Conservation (phyloP, 2,113 vertebrate genomes). For the Mormyrus iriodes region DNA sequence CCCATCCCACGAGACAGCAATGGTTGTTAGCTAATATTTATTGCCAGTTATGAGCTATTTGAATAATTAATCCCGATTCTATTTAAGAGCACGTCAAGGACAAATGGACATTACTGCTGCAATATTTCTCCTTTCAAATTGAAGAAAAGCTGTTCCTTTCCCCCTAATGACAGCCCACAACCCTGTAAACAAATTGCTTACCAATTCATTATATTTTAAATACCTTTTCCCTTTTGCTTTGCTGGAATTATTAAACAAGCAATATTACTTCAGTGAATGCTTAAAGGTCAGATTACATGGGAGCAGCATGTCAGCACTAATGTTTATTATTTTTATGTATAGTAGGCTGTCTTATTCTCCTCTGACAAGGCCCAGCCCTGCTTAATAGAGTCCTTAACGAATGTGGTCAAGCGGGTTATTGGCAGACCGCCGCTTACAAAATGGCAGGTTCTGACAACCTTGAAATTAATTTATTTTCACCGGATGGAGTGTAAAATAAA, state of each 20-base stretch:
- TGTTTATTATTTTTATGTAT: neutral
- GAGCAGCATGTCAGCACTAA: neutral
- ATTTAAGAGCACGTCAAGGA: constrained; percentile 2
- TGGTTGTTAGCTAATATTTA: constrained; percentile 11
- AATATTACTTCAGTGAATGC: neutral
- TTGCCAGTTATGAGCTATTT: constrained; percentile 15
- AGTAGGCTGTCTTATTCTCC: neutral
- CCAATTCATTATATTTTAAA: constrained; percentile 11
- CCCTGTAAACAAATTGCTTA: neutral
- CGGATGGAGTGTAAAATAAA: neutral
- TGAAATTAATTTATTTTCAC: neutral
- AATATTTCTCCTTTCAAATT: neutral
- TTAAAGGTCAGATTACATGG: neutral
- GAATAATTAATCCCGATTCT: constrained; percentile 20
- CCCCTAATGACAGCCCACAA: neutral
- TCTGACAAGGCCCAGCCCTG: neutral
- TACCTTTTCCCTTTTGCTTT: neutral
- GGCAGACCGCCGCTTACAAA: neutral
- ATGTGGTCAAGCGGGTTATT: neutral
- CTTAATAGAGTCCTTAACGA: neutral
- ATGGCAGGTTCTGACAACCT: constrained; percentile 1
- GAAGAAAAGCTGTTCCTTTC: neutral
- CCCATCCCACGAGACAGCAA: neutral
- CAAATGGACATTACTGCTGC: neutral
- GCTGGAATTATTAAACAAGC: neutral